Evolutionary conservation across 1,140 invertebrate genomes (phyloP).

Genomic region (Eubasilissa regina): DNA sequence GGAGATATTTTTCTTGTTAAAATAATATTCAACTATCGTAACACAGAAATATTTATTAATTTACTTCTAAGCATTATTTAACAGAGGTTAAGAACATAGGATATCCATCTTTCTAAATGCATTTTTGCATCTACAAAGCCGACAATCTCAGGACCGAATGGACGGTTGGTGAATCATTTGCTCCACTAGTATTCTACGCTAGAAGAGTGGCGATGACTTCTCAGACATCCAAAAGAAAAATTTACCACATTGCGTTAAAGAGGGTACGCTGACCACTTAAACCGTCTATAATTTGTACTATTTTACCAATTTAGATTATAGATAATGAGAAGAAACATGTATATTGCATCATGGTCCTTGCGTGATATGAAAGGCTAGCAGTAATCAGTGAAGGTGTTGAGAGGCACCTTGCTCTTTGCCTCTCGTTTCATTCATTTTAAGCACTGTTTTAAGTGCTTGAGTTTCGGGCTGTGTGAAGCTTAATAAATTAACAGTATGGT

Average conservation of each 20-base stretch:
- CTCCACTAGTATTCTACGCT: too few species aligned
- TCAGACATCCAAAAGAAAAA: background rate
- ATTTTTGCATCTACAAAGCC: too few species aligned
- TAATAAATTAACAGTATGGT: slow-evolving; percentile 40
- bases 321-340: slow-evolving; percentile 36
- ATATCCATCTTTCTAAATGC: too few species aligned
- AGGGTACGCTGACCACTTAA: slow-evolving; percentile 44
- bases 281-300: slow-evolving; percentile 43
- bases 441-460: slow-evolving; percentile 54
- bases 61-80: too few species aligned
- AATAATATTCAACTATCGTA: background rate
- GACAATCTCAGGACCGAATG: too few species aligned
- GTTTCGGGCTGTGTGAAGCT: slow-evolving; percentile 52
- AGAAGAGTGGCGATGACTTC: too few species aligned
- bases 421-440: slow-evolving; percentile 46
- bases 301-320: slow-evolving; percentile 42
- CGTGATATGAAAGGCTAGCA: slow-evolving; percentile 34
- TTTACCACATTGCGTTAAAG: background rate
- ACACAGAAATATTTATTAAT: too few species aligned
- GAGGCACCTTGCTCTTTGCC: slow-evolving; percentile 25
- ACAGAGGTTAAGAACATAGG: too few species aligned
- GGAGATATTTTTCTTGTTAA: background rate
- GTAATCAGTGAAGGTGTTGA: slow-evolving; percentile 25
- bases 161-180: too few species aligned
- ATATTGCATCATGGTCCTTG: slow-evolving; percentile 30